Evolutionary conservation across 2,113 vertebrate genomes (phyloP).

Genomic region (Carlito syrichta): DNA sequence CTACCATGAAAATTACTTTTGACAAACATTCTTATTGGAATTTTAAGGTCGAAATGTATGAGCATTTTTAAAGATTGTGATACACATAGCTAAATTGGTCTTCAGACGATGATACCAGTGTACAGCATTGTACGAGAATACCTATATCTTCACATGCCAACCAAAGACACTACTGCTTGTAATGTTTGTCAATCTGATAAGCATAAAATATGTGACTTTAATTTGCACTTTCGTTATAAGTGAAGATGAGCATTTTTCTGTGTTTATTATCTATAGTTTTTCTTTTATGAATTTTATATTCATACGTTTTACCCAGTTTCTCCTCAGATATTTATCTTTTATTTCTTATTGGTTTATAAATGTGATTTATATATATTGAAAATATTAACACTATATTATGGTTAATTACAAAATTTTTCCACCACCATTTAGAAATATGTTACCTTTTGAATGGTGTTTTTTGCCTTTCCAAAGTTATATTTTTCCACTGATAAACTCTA

Average conservation of each 20-base stretch:
- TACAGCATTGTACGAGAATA: background rate
- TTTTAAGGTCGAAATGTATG: background rate
- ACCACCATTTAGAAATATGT: background rate
- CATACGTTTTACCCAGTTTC: background rate
- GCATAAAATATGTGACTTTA: background rate
- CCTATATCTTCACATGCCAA: background rate
- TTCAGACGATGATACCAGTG: background rate
- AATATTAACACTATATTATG: background rate
- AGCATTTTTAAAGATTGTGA: background rate
- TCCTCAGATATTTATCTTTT: background rate
- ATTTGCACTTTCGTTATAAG: background rate
- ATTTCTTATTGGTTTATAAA: background rate
- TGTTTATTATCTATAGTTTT: background rate
- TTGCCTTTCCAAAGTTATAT: background rate
- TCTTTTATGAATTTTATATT: background rate
- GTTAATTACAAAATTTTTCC: background rate
- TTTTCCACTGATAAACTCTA: background rate
- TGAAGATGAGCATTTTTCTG: background rate
- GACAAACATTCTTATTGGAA: background rate
- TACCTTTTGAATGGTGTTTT: background rate
- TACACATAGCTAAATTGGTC: background rate
- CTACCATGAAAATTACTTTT: background rate
- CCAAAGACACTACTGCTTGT: background rate
- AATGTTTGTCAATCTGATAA: background rate
- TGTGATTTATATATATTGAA: background rate